A percentile compares a stretch with the other conserved stretches of the same genome.
These are phyloP conservation scores for Misgurnus anguillicaudatus DNA, from an alignment of 2,113 vertebrate species.

Conservation along the genomic window DNA sequence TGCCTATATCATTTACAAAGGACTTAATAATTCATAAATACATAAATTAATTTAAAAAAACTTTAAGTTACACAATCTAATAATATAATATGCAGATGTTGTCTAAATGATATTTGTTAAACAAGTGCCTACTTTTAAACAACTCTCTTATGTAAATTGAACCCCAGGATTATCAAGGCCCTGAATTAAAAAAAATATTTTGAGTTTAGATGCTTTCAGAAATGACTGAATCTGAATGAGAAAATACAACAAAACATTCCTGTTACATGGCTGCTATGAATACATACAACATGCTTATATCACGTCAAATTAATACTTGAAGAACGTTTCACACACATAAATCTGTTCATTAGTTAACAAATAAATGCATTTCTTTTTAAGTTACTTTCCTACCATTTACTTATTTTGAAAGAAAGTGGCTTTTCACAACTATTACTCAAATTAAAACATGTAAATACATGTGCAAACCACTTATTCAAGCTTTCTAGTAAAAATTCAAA, in stretches of 20 bases:
- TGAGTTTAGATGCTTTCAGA: neutral
- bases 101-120: neutral
- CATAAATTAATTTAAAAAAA: too few species aligned
- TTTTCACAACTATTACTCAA: slow-evolving; percentile 41
- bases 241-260: slow-evolving; percentile 27
- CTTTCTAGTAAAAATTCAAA: too few species aligned
- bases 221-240: slow-evolving; percentile 6
- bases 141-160: neutral
- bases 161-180: neutral
- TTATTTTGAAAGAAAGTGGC: slow-evolving; percentile 17
- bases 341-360: slow-evolving; percentile 45
- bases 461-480: neutral
- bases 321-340: slow-evolving; percentile 35
- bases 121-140: neutral
- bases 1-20: neutral
- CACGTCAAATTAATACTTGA: slow-evolving; percentile 9
- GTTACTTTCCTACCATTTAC: slow-evolving; percentile 19
- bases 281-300: slow-evolving; percentile 26
- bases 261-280: slow-evolving; percentile 42
- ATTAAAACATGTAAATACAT: slow-evolving; percentile 45
- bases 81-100: neutral
- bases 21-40: neutral
- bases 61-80: neutral
- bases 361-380: slow-evolving; percentile 45
- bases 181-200: neutral